A percentile compares a stretch with the other conserved stretches of the same genome.
Evolutionary conservation across 2,797 vertebrate genomes (phyloP).

Genomic region (Clarias platycephalus): DNA sequence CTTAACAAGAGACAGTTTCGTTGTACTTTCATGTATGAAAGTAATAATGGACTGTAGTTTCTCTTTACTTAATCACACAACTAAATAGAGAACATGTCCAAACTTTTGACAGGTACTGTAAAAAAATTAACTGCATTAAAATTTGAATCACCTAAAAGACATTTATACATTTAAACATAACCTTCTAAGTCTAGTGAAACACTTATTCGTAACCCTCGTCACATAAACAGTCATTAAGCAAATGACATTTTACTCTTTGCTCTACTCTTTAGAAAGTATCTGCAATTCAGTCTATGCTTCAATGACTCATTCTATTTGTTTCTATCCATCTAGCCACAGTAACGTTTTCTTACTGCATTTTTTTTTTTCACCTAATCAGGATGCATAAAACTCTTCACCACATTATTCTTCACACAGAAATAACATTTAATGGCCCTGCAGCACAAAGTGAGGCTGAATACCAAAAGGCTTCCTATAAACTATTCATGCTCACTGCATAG

Average conservation of each 20-base stretch:
- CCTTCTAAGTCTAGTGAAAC: neutral
- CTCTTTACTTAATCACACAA: too few relatives aligned
- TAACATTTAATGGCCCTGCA: neutral
- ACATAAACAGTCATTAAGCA: neutral
- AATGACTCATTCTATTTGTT: neutral
- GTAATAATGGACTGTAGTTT: too few relatives aligned
- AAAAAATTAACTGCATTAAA: neutral
- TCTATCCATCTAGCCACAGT: neutral
- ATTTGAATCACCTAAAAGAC: neutral
- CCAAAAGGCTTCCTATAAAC: neutral
- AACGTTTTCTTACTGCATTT: neutral
- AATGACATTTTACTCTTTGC: neutral
- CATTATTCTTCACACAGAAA: neutral
- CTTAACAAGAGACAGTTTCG: too few relatives aligned
- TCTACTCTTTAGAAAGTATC: neutral
- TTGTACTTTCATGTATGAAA: too few relatives aligned
- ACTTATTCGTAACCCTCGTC: neutral
- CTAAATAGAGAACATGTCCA: too few relatives aligned
- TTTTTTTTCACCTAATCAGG: neutral
- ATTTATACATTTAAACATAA: neutral
- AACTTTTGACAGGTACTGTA: neutral
- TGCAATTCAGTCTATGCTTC: neutral
- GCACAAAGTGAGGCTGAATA: neutral
- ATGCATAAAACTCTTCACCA: neutral
- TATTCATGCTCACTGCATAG: neutral